Conservation (phyloP, 2,797 vertebrate genomes). For the Coluber constrictor region DNA sequence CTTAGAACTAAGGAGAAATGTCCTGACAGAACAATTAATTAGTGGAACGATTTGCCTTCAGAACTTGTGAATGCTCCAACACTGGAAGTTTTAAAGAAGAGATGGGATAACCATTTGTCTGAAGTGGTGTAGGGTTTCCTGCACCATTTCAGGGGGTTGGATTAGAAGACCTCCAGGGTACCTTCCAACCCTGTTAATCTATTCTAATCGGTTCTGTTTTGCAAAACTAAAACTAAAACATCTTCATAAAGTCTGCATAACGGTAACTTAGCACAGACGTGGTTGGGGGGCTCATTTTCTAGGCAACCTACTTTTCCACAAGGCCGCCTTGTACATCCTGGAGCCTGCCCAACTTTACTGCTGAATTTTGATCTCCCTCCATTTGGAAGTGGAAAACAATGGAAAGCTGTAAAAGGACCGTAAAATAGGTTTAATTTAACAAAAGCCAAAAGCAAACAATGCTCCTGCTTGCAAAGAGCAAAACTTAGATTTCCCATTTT, state of each 20-base stretch:
- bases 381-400: background rate
- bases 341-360: background rate
- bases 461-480: background rate
- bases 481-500: background rate
- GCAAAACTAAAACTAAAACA: background rate
- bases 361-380: background rate
- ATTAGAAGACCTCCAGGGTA: too few species aligned
- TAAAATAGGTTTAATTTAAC: background rate
- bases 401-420: background rate
- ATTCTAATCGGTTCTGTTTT: background rate
- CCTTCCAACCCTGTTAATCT: too few species aligned
- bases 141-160: too few species aligned
- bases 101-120: too few species aligned
- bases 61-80: too few species aligned
- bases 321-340: background rate
- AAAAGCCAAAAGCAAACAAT: background rate
- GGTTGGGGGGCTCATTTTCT: background rate
- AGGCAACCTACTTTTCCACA: background rate
- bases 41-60: too few species aligned
- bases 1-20: too few species aligned
- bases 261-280: background rate
- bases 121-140: too few species aligned
- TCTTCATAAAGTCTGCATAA: background rate
- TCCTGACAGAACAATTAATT: too few species aligned
- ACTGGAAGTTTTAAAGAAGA: too few species aligned